Percentiles rank a stretch among this genome's conserved stretches.
phyloP scores from a whole-genome alignment of 2,797 vertebrate genomes.

The Mus caroli region DNA sequence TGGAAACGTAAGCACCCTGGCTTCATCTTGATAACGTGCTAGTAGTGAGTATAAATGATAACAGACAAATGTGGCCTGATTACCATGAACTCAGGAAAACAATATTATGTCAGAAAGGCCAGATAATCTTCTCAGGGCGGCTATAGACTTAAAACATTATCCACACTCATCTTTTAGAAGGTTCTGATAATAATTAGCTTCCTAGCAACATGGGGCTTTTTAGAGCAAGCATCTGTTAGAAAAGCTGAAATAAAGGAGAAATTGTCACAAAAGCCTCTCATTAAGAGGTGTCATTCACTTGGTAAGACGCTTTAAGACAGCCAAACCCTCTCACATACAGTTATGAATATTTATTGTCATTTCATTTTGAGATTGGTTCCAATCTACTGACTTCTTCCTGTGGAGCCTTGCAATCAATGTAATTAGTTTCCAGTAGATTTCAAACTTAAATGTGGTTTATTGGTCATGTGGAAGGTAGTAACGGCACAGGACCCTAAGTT shows the following conservation, averaged over 20 bases:
- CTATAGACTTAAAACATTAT: slow-evolving; percentile 65
- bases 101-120: slow-evolving; percentile 78
- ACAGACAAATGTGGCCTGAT: slow-evolving; percentile 77
- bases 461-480: background rate
- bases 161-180: slow-evolving; percentile 70
- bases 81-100: slow-evolving; percentile 79
- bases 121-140: slow-evolving; percentile 61
- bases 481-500: background rate
- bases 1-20: slow-evolving; percentile 67
- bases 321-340: slow-evolving; percentile 59
- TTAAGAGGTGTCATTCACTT: slow-evolving; percentile 21
- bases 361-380: slow-evolving; percentile 58
- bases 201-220: slow-evolving; percentile 67
- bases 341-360: slow-evolving; percentile 31
- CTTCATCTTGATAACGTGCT: slow-evolving; percentile 75
- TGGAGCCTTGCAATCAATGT: slow-evolving; percentile 36
- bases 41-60: slow-evolving; percentile 72
- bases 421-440: slow-evolving; percentile 59
- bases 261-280: background rate
- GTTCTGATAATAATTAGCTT: slow-evolving; percentile 74
- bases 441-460: slow-evolving; percentile 45
- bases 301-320: slow-evolving; percentile 58
- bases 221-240: slow-evolving; percentile 61
- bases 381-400: slow-evolving; percentile 55
- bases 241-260: slow-evolving; percentile 68